phyloP scores from a whole-genome alignment of 2,888 invertebrate species.

The Hirudinaria manillensis region DNA sequence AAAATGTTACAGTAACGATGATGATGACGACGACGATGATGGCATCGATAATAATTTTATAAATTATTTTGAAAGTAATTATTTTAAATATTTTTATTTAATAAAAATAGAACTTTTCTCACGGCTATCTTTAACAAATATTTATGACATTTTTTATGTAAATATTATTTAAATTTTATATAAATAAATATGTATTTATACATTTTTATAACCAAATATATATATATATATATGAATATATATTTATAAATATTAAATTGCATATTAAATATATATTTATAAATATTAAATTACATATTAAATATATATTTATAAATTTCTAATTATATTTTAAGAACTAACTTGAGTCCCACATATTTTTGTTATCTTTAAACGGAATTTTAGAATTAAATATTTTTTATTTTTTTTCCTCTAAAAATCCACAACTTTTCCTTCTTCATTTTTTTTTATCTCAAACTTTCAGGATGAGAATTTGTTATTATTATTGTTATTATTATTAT shows the following conservation, averaged over 20 bases:
- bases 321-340: neutral
- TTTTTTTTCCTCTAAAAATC: too few relatives aligned
- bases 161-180: neutral
- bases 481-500: too few relatives aligned
- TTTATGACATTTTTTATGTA: neutral
- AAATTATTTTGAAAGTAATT: neutral
- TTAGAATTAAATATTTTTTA: too few relatives aligned
- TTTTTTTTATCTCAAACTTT: too few relatives aligned
- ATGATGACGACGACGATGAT: neutral
- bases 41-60: neutral
- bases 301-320: conserved; percentile 33
- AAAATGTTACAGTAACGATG: neutral
- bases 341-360: conserved; percentile 13
- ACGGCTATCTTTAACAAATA: neutral
- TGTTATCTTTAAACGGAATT: too few relatives aligned
- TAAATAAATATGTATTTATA: conserved; percentile 29
- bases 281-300: conserved; percentile 20
- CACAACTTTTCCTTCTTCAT: too few relatives aligned
- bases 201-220: conserved; percentile 9
- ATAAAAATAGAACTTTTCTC: too few relatives aligned
- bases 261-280: conserved; percentile 19
- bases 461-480: too few relatives aligned
- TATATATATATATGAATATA: conserved; percentile 28
- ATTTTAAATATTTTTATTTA: too few relatives aligned
- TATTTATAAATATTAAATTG: conserved; percentile 31